Percentiles rank a stretch among this genome's conserved stretches.
phyloP scores from a whole-genome alignment of 2,113 vertebrate genomes.

The Tragelaphus imberbis region DNA sequence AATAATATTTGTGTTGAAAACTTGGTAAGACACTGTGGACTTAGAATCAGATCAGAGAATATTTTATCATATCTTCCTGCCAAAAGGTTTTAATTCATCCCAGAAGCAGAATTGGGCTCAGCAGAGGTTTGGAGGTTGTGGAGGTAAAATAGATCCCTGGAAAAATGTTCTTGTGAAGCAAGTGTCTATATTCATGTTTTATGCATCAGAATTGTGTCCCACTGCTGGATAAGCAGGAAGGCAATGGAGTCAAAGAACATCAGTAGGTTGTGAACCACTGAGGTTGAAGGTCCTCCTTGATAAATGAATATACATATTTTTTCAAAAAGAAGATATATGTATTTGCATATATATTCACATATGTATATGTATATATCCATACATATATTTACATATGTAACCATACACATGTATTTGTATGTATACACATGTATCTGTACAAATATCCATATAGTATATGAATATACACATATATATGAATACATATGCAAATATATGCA shows the following conservation, averaged over 20 bases:
- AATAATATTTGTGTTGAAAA: not conserved
- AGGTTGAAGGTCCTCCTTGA: not conserved
- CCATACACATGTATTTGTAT: not conserved
- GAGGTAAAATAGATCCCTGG: not conserved
- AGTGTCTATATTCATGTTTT: not conserved
- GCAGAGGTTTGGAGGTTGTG: not conserved
- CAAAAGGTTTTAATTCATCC: not conserved
- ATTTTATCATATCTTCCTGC: not conserved
- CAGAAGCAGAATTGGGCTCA: not conserved
- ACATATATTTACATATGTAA: not conserved
- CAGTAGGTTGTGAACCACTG: not conserved
- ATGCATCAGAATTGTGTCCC: not conserved
- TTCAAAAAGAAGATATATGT: not conserved
- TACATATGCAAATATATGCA: not conserved
- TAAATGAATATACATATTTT: not conserved
- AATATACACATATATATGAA: not conserved
- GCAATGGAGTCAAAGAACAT: not conserved
- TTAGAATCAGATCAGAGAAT: not conserved
- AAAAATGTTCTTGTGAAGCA: not conserved
- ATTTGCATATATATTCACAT: no score
- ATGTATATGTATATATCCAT: not conserved
- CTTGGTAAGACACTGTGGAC: not conserved
- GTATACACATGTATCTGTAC: not conserved
- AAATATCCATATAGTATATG: not conserved
- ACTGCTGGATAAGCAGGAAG: not conserved